Evolutionary conservation across 2,797 vertebrate genomes (phyloP).

Genomic region (Peromyscus eremicus): DNA sequence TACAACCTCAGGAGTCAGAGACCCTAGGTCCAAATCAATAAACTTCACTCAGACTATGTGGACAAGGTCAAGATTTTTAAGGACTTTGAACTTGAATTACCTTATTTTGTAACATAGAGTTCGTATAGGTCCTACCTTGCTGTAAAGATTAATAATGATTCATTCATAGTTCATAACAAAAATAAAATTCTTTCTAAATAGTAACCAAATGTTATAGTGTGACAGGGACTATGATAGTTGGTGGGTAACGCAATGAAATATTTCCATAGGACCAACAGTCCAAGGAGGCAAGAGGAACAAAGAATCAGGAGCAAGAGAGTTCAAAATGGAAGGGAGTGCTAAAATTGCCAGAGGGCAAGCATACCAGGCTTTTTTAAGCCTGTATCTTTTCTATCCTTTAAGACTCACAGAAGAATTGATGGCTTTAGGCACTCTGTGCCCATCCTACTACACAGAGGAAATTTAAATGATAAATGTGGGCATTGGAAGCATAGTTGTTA

Average conservation of each 20-base stretch:
- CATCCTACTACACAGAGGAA: background rate
- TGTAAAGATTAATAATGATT: background rate
- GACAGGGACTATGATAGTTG: background rate
- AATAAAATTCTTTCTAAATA: background rate
- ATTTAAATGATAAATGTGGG: background rate
- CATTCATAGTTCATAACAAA: background rate
- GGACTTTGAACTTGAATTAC: constrained; percentile 55
- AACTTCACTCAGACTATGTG: background rate
- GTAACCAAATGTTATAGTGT: background rate
- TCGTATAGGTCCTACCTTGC: background rate
- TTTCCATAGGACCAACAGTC: background rate
- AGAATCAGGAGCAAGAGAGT: background rate
- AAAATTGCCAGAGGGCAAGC: background rate
- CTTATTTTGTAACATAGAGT: constrained; percentile 42
- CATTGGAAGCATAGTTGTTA: background rate
- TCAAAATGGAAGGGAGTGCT: background rate
- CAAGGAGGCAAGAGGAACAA: background rate
- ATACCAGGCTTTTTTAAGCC: background rate
- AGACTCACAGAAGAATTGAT: background rate
- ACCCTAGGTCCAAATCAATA: background rate
- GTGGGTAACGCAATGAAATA: background rate
- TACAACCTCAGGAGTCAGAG: background rate
- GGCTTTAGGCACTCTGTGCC: background rate
- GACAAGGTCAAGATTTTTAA: constrained; percentile 40
- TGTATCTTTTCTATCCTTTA: background rate